phyloP scores from a whole-genome alignment of 2,888 invertebrate species.

The Ochropleura leucogaster region DNA sequence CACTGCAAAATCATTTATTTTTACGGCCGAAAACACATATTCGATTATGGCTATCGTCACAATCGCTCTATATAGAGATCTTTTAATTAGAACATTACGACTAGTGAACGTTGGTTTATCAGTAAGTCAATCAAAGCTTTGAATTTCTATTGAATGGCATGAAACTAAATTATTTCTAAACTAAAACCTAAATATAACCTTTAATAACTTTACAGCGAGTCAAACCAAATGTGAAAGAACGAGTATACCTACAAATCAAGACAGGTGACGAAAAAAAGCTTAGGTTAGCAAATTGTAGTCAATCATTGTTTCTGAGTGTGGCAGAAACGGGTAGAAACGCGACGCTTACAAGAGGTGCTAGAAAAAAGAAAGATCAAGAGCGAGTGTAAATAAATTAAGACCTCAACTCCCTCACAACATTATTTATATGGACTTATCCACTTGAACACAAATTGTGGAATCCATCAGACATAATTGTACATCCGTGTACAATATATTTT shows the following conservation, averaged over 20 bases:
- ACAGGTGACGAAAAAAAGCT: slow-evolving; percentile 1
- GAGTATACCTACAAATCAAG: background rate
- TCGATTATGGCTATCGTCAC: slow-evolving; percentile 21
- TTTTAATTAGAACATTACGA: slow-evolving; percentile 19
- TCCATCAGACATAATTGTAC: slow-evolving; percentile 35
- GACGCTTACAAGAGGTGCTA: slow-evolving; percentile 24
- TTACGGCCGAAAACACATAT: slow-evolving; percentile 31
- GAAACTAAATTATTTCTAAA: background rate
- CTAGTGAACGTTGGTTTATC: slow-evolving; percentile 17
- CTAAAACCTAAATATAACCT: background rate
- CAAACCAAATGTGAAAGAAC: background rate
- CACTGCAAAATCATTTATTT: slow-evolving; percentile 32
- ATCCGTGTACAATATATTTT: slow-evolving; percentile 43
- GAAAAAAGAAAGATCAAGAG: slow-evolving; percentile 48
- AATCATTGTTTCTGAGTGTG: slow-evolving; percentile 39
- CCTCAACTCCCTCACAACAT: slow-evolving; percentile 29
- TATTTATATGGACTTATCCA: slow-evolving; percentile 41
- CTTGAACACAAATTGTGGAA: slow-evolving; percentile 48
- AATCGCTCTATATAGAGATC: background rate
- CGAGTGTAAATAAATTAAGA: slow-evolving; percentile 56
- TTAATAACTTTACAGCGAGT: background rate
- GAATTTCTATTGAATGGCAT: background rate
- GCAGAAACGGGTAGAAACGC: slow-evolving; percentile 27
- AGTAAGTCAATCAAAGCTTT: slow-evolving; percentile 16
- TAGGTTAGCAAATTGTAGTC: slow-evolving; percentile 16